Percentiles rank a stretch among this genome's conserved stretches.
phyloP scores from a whole-genome alignment of 2,797 vertebrate genomes.

The Parauchenoglanis ngamensis region DNA sequence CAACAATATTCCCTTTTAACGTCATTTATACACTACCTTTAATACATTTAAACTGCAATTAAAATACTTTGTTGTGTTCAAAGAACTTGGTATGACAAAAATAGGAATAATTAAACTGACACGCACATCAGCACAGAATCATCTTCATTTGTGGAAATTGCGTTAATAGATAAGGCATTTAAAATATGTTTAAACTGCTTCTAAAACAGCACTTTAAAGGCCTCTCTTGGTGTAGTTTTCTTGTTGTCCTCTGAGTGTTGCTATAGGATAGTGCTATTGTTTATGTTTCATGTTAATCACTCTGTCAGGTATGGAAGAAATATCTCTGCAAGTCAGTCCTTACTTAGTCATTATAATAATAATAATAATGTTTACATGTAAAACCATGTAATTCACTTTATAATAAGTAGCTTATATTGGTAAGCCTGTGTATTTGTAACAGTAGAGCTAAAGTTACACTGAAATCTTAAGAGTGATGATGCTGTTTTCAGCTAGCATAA shows the following conservation, averaged over 20 bases:
- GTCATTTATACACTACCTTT: neutral
- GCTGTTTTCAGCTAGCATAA: neutral
- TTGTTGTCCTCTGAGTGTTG: neutral
- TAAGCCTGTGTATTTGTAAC: conserved; percentile 1
- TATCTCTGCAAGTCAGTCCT: neutral
- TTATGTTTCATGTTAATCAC: neutral
- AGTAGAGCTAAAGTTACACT: neutral
- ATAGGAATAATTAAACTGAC: neutral
- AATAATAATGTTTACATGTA: neutral
- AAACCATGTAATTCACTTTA: neutral
- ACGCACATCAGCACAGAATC: neutral
- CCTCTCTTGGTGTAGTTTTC: neutral
- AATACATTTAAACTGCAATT: neutral
- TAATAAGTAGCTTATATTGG: neutral
- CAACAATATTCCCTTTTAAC: neutral
- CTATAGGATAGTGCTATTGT: neutral
- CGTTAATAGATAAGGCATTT: neutral
- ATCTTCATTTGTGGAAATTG: neutral
- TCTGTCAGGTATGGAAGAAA: neutral
- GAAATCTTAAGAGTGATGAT: neutral
- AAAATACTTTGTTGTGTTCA: neutral
- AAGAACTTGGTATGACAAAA: neutral
- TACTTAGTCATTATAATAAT: neutral
- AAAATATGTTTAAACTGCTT: neutral
- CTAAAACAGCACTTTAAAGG: neutral